phyloP scores from a whole-genome alignment of 1,140 invertebrate species.

The Eufriesea mexicana region DNA sequence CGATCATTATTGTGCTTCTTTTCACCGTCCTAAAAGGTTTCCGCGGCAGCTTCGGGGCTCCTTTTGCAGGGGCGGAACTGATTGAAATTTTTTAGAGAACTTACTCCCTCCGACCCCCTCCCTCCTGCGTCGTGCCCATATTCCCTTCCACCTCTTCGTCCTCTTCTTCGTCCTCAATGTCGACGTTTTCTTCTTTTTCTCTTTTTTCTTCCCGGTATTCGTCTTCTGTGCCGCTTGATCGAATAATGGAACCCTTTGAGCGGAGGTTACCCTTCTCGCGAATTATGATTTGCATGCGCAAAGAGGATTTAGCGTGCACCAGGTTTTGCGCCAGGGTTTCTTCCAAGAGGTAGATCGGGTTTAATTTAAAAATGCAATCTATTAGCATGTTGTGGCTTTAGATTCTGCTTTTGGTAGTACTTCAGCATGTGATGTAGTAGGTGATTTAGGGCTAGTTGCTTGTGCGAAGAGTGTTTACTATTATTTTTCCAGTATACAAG shows the following conservation, averaged over 20 bases:
- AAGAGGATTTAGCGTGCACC: background rate
- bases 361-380: background rate
- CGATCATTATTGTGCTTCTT: slow-evolving; percentile 59
- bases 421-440: no score
- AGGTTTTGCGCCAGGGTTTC: background rate
- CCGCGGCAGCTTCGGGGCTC: slow-evolving; percentile 23
- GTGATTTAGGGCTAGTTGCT: no score
- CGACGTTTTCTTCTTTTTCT: background rate
- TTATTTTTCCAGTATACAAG: no score
- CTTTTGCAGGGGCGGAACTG: slow-evolving; percentile 33
- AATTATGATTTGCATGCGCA: slow-evolving; percentile 29
- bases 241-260: slow-evolving; percentile 28
- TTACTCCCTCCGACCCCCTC: background rate
- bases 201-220: background rate
- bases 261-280: background rate
- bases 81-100: slow-evolving; percentile 50
- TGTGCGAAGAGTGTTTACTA: no score
- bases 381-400: no score
- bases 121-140: background rate
- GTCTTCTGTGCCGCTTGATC: background rate
- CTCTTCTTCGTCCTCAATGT: background rate
- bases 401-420: no score
- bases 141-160: background rate
- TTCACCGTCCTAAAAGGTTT: slow-evolving; percentile 49
- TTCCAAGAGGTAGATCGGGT: background rate